These are phyloP conservation scores for Exaiptasia diaphana DNA, from an alignment of 64 coral and sea anemone genomes.

Conservation along the genomic window DNA sequence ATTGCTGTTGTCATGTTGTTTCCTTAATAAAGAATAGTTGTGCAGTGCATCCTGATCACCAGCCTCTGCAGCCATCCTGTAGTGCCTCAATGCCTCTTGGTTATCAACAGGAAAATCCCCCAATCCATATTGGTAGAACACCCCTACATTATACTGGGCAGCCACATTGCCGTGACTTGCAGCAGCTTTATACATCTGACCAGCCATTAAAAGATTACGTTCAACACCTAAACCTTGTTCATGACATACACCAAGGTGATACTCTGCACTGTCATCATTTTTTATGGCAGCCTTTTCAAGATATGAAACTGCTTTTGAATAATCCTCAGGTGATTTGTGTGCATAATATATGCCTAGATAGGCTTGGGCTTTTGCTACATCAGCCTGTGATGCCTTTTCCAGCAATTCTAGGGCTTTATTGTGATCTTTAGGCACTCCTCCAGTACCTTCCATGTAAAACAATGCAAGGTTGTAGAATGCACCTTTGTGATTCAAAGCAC, in stretches of 20 bases:
- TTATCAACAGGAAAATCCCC: constrained; percentile 73
- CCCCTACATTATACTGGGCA: constrained; percentile 87
- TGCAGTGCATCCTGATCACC: constrained; percentile 88
- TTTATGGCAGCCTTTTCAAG: constrained; percentile 77
- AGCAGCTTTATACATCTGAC: constrained; percentile 68
- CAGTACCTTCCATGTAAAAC: constrained; percentile 73
- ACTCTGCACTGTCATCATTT: constrained; percentile 74
- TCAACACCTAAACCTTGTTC: constrained; percentile 79
- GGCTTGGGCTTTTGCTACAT: constrained; percentile 72
- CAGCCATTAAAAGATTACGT: constrained; percentile 62
- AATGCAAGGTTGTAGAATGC: constrained; percentile 74
- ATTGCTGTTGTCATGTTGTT: too few relatives aligned
- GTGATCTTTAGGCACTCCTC: constrained; percentile 49
- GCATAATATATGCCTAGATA: constrained; percentile 83
- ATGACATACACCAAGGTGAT: constrained; percentile 86
- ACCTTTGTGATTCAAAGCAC: constrained; percentile 56
- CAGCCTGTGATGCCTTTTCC: constrained; percentile 35
- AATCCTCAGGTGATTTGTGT: constrained; percentile 53
- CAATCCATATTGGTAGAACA: constrained; percentile 88
- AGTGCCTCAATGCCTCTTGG: constrained; percentile 69
- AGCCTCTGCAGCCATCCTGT: constrained; percentile 82
- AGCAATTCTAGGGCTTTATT: constrained; percentile 44
- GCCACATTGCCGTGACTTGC: constrained; percentile 77
- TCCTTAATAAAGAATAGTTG: too few relatives aligned
- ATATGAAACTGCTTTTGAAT: constrained; percentile 54